A percentile compares a stretch with the other conserved stretches of the same genome.
These are phyloP conservation scores for Pyrocephalus nanus DNA, from an alignment of 2,797 vertebrate genomes.

Conservation along the genomic window DNA sequence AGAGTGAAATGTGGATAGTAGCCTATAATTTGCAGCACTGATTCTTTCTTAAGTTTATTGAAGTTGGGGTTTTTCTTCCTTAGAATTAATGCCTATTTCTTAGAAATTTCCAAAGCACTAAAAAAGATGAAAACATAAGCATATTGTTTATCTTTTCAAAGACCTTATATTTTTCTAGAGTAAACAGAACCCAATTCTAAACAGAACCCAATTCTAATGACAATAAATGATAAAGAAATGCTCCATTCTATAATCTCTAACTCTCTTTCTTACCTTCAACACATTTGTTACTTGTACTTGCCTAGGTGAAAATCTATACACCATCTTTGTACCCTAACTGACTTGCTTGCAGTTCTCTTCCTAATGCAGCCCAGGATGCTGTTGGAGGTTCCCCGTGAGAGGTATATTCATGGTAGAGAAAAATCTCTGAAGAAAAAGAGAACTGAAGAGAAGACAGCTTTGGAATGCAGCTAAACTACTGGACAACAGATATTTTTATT, in stretches of 20 bases:
- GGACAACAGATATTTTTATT: no score
- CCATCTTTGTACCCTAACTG: not conserved
- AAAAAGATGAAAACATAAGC: not conserved
- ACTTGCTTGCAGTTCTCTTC: not conserved
- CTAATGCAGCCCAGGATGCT: not conserved
- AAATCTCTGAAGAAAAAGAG: no score
- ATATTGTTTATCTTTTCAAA: not conserved
- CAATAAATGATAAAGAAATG: not conserved
- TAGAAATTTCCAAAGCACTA: not conserved
- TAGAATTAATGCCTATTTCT: not conserved
- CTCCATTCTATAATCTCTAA: not conserved
- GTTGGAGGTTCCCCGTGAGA: not conserved
- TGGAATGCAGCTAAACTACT: no score
- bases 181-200: not conserved
- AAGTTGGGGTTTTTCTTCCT: not conserved
- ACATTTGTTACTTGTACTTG: not conserved
- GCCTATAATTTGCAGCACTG: not conserved
- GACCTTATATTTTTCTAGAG: not conserved
- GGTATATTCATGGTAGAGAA: no score
- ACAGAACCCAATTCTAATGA: not conserved
- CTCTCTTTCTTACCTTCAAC: rapidly evolving
- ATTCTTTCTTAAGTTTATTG: not conserved
- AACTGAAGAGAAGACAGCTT: no score
- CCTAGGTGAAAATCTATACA: not conserved
- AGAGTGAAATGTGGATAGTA: not conserved